Percentiles rank a stretch among this genome's conserved stretches.
These are phyloP conservation scores for Caenorhabditis macrosperma DNA, from an alignment of 2,888 invertebrate species.

Conservation along the genomic window DNA sequence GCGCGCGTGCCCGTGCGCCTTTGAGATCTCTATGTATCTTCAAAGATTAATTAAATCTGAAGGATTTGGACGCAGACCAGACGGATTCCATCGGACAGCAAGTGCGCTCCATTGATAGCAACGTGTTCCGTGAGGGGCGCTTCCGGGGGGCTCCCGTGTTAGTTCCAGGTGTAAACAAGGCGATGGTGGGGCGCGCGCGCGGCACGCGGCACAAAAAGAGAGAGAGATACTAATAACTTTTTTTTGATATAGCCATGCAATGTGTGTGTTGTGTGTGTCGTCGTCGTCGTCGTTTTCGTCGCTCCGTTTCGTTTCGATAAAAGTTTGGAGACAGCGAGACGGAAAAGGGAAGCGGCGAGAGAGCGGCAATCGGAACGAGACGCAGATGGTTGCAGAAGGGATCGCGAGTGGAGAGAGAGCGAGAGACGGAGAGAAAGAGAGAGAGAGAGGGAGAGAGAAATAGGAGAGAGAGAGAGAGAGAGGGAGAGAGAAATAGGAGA, in stretches of 20 bases:
- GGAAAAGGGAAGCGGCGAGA: background rate
- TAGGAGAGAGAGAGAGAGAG: no score
- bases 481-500: no score
- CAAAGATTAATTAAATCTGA: no score
- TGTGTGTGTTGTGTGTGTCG: conserved; percentile 36
- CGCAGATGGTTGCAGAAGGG: background rate
- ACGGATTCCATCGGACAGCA: no score
- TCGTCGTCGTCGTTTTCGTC: no score
- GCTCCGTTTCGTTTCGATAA: conserved; percentile 12
- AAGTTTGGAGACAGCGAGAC: background rate
- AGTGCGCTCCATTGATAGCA: background rate
- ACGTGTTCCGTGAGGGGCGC: background rate
- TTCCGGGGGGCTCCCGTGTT: background rate
- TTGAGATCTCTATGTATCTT: no score
- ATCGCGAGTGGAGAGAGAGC: background rate
- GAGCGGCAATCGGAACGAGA: background rate
- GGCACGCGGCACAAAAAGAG: background rate
- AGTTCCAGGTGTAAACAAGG: background rate
- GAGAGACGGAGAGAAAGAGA: conserved; percentile 18
- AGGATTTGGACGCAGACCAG: no score
- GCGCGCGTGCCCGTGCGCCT: no score
- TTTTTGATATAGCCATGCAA: conserved; percentile 45
- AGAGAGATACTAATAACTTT: conserved; percentile 41
- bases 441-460: conserved; percentile 3
- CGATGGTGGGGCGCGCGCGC: background rate